Evolutionary conservation across 30 jellyfish, hydroid and myxozoan species (phyloP).

Genomic region (Morbakka virulenta): DNA sequence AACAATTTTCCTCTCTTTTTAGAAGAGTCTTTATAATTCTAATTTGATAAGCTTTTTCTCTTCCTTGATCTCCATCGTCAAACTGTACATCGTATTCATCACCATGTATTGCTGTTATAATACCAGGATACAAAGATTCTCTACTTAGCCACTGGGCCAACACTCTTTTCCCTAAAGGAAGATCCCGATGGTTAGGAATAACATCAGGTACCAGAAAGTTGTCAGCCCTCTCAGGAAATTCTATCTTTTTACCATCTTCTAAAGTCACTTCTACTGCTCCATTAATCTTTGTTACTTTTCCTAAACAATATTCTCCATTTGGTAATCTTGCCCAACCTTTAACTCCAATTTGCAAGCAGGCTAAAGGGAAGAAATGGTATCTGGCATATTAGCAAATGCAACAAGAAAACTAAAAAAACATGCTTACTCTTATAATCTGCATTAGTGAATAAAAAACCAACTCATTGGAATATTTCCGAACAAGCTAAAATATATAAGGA

Average conservation of each 20-base stretch:
- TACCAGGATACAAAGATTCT: slow-evolving; percentile 85
- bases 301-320: slow-evolving; percentile 83
- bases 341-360: slow-evolving; percentile 92
- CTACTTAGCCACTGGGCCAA: slow-evolving; percentile 87
- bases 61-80: slow-evolving; percentile 92
- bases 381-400: no score
- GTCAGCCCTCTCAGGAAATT: slow-evolving; percentile 22
- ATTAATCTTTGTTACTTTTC: slow-evolving; percentile 56
- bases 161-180: slow-evolving; percentile 80
- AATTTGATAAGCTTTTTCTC: slow-evolving; percentile 79
- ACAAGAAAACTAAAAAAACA: no score
- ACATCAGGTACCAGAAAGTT: slow-evolving; percentile 76
- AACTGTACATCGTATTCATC: slow-evolving; percentile 81
- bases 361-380: slow-evolving; percentile 35
- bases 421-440: no score
- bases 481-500: no score
- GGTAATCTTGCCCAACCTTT: slow-evolving; percentile 87
- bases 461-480: no score
- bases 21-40: slow-evolving; percentile 67
- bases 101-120: slow-evolving; percentile 53
- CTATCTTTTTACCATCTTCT: slow-evolving; percentile 61
- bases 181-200: slow-evolving; percentile 64
- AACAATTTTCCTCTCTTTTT: not conserved
- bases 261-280: slow-evolving; percentile 47
- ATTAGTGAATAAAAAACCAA: no score